A percentile compares a stretch with the other conserved stretches of the same genome.
These are phyloP conservation scores for Xylota sylvarum DNA, from an alignment of 2,888 invertebrate species.

Conservation along the genomic window DNA sequence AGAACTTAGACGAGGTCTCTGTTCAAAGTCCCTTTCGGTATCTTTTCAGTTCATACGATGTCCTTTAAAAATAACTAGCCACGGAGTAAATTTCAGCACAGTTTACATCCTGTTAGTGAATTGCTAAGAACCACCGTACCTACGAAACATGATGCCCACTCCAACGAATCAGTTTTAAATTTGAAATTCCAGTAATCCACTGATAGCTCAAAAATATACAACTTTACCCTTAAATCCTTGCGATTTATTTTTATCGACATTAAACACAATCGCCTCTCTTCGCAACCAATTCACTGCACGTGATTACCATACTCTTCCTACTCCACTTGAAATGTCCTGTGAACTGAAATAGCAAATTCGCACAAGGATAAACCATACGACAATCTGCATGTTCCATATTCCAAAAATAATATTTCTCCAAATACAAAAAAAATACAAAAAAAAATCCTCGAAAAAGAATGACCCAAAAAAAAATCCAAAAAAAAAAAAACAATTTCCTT, in stretches of 20 bases:
- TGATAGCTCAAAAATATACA: background rate
- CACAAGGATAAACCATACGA: slow-evolving; percentile 33
- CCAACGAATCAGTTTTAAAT: background rate
- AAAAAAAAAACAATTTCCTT: slow-evolving; percentile 24
- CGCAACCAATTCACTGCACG: slow-evolving; percentile 1
- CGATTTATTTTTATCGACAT: slow-evolving; percentile 25
- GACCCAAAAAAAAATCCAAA: slow-evolving; percentile 32
- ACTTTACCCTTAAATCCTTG: background rate
- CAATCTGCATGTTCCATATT: slow-evolving; percentile 41
- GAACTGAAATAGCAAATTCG: background rate
- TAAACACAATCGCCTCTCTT: background rate
- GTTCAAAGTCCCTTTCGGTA: too few relatives aligned
- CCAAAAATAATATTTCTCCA: slow-evolving; percentile 28
- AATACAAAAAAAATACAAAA: slow-evolving; percentile 19
- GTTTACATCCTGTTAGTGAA: too few relatives aligned
- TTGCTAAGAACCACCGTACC: too few relatives aligned
- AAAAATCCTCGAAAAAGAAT: slow-evolving; percentile 4
- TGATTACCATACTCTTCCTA: background rate
- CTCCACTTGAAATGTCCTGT: background rate
- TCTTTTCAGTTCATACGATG: too few relatives aligned
- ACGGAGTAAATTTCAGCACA: too few relatives aligned
- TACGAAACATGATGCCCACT: too few relatives aligned
- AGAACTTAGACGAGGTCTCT: too few relatives aligned
- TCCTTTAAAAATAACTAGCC: too few relatives aligned
- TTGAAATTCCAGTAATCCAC: background rate